These are phyloP conservation scores for Nettapus auritus DNA, from an alignment of 2,113 vertebrate genomes.

Conservation along the genomic window DNA sequence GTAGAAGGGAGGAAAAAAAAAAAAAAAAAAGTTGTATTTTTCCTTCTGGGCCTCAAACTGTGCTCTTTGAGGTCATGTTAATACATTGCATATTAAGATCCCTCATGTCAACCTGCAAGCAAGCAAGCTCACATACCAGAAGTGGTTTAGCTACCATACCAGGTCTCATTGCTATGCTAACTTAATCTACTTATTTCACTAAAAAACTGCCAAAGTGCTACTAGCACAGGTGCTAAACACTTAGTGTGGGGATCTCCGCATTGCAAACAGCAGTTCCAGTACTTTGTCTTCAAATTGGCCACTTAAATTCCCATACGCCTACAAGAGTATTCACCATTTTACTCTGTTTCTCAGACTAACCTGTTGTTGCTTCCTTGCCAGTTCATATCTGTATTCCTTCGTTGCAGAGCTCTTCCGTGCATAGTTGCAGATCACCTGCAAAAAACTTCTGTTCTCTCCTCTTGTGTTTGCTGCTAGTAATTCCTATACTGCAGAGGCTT, in stretches of 20 bases:
- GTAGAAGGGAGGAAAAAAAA: background rate
- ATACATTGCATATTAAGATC: background rate
- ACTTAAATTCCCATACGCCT: background rate
- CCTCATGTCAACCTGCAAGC: background rate
- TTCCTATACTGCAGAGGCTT: background rate
- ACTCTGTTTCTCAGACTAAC: background rate
- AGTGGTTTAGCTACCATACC: background rate
- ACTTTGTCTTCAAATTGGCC: background rate
- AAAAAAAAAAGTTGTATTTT: background rate
- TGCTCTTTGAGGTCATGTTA: rapidly evolving
- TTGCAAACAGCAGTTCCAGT: background rate
- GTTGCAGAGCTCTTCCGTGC: background rate
- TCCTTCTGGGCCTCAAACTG: background rate
- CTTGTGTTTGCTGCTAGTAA: background rate
- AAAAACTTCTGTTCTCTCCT: background rate
- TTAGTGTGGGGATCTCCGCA: background rate
- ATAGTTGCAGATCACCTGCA: background rate
- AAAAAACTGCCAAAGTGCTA: background rate
- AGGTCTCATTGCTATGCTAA: background rate
- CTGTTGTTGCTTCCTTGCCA: background rate
- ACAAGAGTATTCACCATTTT: background rate
- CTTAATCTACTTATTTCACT: background rate
- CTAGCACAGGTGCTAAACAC: background rate
- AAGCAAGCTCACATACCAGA: background rate
- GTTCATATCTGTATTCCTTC: background rate